Conservation (phyloP, 30 jellyfish, hydroid and myxozoan species). For the Thelohanellus kitauei region DNA sequence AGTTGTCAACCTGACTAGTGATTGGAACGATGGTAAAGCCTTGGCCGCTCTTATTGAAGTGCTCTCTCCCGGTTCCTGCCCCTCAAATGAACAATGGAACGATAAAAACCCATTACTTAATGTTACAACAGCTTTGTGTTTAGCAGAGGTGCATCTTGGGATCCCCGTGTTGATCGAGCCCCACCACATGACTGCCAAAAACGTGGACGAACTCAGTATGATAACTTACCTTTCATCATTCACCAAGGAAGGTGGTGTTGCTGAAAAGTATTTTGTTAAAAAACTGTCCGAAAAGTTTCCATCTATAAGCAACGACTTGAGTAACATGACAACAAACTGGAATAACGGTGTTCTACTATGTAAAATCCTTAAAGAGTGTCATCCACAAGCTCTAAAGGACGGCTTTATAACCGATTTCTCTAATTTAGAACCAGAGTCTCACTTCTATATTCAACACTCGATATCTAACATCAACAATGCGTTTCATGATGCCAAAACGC, state of each 20-base stretch:
- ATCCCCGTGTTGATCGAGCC: constrained; percentile 41
- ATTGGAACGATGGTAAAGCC: constrained; percentile 81
- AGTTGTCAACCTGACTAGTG: constrained; percentile 29
- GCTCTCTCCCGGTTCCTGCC: constrained; percentile 37
- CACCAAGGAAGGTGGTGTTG: constrained; percentile 60
- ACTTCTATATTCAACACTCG: background rate
- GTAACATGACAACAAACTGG: constrained; percentile 63
- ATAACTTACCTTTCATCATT: constrained; percentile 60
- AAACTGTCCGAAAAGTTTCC: constrained; percentile 22
- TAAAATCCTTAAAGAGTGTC: background rate
- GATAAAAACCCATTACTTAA: constrained; percentile 21
- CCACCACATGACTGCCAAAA: constrained; percentile 38
- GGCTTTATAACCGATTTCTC: too few relatives aligned
- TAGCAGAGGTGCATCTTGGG: constrained; percentile 29
- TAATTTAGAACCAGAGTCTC: background rate
- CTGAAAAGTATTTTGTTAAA: constrained; percentile 23
- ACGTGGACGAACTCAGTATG: constrained; percentile 68
- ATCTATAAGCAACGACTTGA: constrained; percentile 4
- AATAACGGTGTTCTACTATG: constrained; percentile 76
- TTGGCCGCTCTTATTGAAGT: constrained; percentile 45
- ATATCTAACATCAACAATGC: background rate
- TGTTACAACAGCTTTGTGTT: constrained; percentile 17
- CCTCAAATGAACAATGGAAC: constrained; percentile 19
- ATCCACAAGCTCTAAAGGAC: background rate
- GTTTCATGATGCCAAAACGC: background rate